These are phyloP conservation scores for Piprites chloris DNA, from an alignment of 2,113 vertebrate species.

Conservation along the genomic window DNA sequence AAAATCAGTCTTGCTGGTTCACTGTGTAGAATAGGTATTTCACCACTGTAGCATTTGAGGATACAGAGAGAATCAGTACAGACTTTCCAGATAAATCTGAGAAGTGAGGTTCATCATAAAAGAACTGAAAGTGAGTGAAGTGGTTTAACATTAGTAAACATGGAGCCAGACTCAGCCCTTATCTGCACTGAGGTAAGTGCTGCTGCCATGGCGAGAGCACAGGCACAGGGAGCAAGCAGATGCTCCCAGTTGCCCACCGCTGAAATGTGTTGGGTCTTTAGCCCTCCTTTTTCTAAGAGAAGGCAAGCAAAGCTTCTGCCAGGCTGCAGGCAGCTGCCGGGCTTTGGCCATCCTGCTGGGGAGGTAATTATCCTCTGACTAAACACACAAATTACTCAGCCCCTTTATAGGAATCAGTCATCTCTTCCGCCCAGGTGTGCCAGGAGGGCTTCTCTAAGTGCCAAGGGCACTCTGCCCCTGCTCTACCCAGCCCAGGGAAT, in stretches of 20 bases:
- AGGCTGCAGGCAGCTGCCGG: neutral
- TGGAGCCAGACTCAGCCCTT: neutral
- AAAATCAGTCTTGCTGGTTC: neutral
- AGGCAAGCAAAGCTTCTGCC: neutral
- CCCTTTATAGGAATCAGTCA: neutral
- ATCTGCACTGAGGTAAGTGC: accelerated
- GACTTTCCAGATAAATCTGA: neutral
- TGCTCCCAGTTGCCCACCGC: neutral
- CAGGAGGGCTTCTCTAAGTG: neutral
- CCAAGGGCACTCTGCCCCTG: neutral
- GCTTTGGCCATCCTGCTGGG: neutral
- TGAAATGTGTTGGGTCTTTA: neutral
- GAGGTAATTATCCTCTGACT: neutral
- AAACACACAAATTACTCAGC: neutral
- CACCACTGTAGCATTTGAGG: neutral
- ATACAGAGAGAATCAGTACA: neutral
- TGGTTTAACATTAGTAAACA: neutral
- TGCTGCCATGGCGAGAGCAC: neutral
- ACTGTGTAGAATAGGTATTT: neutral
- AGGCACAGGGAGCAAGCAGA: neutral
- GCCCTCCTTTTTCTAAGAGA: neutral
- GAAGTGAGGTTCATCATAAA: neutral
- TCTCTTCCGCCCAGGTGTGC: neutral
- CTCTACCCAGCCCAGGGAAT: neutral
- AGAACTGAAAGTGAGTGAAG: neutral